Percentiles rank a stretch among this genome's conserved stretches.
These are phyloP conservation scores for Prolemur simus DNA, from an alignment of 2,113 vertebrate species.

Conservation along the genomic window DNA sequence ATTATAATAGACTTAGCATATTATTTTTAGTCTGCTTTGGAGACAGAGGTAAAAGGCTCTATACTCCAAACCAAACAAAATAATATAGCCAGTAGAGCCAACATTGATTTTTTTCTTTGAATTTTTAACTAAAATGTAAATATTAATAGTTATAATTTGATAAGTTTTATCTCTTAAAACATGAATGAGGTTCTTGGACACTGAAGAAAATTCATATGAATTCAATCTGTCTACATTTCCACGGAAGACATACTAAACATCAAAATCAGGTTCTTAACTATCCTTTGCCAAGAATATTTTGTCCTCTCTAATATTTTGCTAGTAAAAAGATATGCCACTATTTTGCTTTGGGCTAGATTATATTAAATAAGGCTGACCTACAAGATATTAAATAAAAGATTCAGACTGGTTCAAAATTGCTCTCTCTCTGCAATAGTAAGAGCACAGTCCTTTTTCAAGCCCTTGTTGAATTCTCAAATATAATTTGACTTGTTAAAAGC, in stretches of 20 bases:
- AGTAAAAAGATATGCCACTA: neutral
- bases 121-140: conserved; percentile 34
- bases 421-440: neutral
- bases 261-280: neutral
- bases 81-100: neutral
- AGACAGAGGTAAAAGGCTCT: neutral
- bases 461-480: conserved; percentile 34
- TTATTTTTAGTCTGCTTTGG: neutral
- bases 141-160: neutral
- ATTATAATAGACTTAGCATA: conserved; percentile 16
- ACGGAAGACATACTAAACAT: conserved; percentile 22
- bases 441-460: neutral
- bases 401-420: conserved; percentile 1
- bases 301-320: neutral
- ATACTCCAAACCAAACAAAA: conserved; percentile 28
- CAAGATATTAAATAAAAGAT: conserved; percentile 21
- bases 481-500: conserved; percentile 41
- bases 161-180: conserved; percentile 48
- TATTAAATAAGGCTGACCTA: neutral
- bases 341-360: conserved; percentile 10
- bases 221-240: neutral
- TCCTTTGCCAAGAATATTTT: conserved; percentile 37
- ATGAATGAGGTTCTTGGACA: neutral
- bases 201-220: conserved; percentile 43
- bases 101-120: conserved; percentile 14